Conservation (phyloP, 2,113 vertebrate species). For the Gymnarchus niloticus region DNA sequence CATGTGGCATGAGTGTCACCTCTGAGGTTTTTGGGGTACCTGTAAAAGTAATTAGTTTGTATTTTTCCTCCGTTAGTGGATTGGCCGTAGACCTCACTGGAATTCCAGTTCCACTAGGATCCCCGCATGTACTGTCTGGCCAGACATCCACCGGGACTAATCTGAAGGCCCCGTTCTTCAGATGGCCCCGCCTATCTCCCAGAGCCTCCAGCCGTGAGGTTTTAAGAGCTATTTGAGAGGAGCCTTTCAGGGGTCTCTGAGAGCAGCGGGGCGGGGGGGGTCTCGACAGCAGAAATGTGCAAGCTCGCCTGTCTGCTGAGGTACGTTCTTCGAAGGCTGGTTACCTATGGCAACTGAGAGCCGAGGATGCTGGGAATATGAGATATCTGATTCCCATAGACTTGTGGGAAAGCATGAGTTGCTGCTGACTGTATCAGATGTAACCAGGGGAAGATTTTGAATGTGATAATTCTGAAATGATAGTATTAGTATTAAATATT, state of each 20-base stretch:
- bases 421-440: not conserved
- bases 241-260: not conserved
- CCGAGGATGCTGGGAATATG: not conserved
- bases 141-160: constrained; percentile 51
- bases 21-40: not conserved
- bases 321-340: not conserved
- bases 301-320: not conserved
- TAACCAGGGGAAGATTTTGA: not conserved
- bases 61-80: not conserved
- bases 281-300: no score
- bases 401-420: not conserved
- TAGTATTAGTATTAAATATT: no score
- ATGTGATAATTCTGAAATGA: no score
- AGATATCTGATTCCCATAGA: not conserved
- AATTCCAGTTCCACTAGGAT: constrained; percentile 44
- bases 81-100: constrained; percentile 18
- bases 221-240: constrained; percentile 21
- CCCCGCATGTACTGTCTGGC: constrained; percentile 53
- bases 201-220: constrained; percentile 37
- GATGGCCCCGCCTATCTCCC: constrained; percentile 47
- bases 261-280: not conserved
- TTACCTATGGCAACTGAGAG: not conserved
- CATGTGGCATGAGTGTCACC: no score
- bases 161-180: constrained; percentile 48
- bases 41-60: not conserved